Base-by-base conservation (phyloP, 2,113 vertebrate genomes). In the Peucedramus taeniatus region DNA sequence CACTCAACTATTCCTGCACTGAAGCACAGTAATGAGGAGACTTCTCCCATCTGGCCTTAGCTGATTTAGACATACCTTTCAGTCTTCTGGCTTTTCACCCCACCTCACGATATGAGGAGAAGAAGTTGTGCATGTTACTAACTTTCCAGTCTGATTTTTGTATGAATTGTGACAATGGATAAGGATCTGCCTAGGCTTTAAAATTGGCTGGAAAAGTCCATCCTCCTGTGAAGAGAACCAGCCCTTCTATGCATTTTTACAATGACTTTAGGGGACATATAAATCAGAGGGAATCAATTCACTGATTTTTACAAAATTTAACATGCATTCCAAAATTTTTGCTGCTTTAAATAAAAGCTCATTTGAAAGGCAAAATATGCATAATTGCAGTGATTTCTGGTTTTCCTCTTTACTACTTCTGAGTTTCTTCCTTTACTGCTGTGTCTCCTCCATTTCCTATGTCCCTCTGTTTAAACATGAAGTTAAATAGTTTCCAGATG, bases 401-500 rank as follows among this genome's bases (percentile, higher is more conserved):
- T 63, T 96, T 95, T 82, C 18, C 17, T 70, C 27, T 90, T 87
- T 79, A 70, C 23, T 63, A 0, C 26, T 79, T 90, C 42, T 45
- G 42, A 7, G 31, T 84, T 86, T 88, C 82, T 85, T 83, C 70
- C 35, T 79, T 93, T 77, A 59, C 30, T 75, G n/a, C 50, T 11
- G 2, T 77, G 66, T 93, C 90, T 87, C 40, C 64, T 92, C 37
- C 53, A 66, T 89, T 94, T 96, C 85, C 61, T 87, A 88, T 45
- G 50, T 78, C 61, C 47, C 16, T 90, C 69, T 83, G 14, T 71
- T 91, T 92, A 91, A 89, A 93, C 92, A 63, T 71, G 50, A 92
- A 74, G 35, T 30, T 18, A 92, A 96, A 97, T 90, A 64, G 53
- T 82, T 95, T 97, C 93, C 94, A 97, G 96, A 94, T 96, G 86